phyloP scores from a whole-genome alignment of 2,113 vertebrate genomes.

The Phasianus colchicus region DNA sequence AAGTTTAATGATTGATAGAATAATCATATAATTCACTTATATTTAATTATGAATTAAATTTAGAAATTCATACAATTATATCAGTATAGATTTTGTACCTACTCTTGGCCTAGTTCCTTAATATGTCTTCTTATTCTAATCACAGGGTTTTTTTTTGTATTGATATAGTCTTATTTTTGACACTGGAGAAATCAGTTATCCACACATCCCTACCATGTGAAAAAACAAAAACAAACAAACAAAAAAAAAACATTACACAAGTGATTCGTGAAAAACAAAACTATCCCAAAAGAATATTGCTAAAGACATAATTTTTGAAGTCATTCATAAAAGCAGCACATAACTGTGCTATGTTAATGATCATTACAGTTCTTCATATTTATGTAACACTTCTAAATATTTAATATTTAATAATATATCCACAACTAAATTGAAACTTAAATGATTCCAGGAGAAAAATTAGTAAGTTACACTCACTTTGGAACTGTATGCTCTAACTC shows the following conservation, averaged over 20 bases:
- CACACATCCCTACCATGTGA: not conserved
- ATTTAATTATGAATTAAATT: not conserved
- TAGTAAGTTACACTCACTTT: not conserved
- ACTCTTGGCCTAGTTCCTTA: not conserved
- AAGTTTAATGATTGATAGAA: not conserved
- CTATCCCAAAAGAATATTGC: not conserved
- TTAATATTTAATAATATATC: slow-evolving; percentile 22
- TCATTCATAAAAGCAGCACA: not conserved
- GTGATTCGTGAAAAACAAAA: not conserved
- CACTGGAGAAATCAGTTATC: not conserved
- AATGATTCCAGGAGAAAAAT: slow-evolving; percentile 13
- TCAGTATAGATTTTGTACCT: not conserved
- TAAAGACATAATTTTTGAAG: not conserved
- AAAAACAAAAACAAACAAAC: not conserved
- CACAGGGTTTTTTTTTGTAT: not conserved
- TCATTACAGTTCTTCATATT: not conserved
- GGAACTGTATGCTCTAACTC: not conserved
- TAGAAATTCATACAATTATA: not conserved
- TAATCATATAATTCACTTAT: not conserved
- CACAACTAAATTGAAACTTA: slow-evolving; percentile 9
- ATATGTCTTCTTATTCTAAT: not conserved
- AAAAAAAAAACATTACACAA: not conserved
- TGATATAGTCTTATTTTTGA: not conserved
- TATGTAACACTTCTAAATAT: slow-evolving; percentile 31
- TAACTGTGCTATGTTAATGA: not conserved